Conservation (phyloP, 2,113 vertebrate genomes). For the Paramisgurnus dabryanus region DNA sequence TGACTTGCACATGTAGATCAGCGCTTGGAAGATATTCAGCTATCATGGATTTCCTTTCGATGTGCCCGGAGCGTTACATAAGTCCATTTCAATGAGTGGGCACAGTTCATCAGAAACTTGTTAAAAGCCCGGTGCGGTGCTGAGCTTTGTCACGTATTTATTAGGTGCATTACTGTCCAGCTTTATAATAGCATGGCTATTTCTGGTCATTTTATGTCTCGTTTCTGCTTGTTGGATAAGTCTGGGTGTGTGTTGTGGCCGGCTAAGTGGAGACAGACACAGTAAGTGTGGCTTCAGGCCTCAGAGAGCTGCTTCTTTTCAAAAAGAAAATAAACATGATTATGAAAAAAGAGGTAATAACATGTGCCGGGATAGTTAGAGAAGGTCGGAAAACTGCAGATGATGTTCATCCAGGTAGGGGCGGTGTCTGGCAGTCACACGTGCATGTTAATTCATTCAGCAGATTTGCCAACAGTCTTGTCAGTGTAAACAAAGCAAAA, state of each 20-base stretch:
- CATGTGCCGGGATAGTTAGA: too few species aligned
- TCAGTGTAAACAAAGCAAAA: too few species aligned
- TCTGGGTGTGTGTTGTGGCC: neutral
- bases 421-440: too few species aligned
- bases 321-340: too few species aligned
- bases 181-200: neutral
- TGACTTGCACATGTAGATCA: conserved; percentile 28
- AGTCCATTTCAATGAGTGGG: neutral
- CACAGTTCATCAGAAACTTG: neutral
- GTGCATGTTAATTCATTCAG: too few species aligned
- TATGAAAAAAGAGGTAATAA: too few species aligned
- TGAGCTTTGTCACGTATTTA: neutral
- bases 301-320: neutral
- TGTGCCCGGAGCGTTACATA: neutral
- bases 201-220: neutral
- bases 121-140: neutral
- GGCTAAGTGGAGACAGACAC: neutral
- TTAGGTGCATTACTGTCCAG: neutral
- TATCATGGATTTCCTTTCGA: conserved; percentile 17
- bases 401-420: too few species aligned
- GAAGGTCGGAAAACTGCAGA: too few species aligned
- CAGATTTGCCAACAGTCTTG: too few species aligned
- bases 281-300: neutral
- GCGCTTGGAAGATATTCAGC: conserved; percentile 8
- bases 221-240: neutral